Evolutionary conservation across 2,113 vertebrate species (phyloP).

Genomic region (Nipponia nippon): DNA sequence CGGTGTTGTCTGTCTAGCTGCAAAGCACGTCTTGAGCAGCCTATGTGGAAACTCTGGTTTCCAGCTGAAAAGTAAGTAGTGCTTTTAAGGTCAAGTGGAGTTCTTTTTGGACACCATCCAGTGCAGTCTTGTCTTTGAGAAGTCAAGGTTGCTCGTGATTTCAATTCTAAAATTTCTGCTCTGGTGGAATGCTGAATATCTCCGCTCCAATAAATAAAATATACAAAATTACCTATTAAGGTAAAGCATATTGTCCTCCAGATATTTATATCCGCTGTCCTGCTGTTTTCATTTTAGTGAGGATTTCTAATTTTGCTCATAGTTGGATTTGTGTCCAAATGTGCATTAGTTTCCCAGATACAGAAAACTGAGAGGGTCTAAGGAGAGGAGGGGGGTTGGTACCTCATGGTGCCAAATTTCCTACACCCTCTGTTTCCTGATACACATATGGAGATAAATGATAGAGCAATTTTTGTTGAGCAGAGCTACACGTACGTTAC

Average conservation of each 20-base stretch:
- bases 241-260: conserved; percentile 42
- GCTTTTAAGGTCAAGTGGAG: conserved; percentile 20
- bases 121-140: background rate
- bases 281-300: conserved; percentile 12
- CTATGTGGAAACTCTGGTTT: background rate
- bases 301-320: conserved; percentile 18
- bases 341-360: background rate
- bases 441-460: background rate
- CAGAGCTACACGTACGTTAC: background rate
- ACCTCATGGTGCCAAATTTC: background rate
- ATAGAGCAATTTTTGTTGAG: background rate
- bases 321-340: background rate
- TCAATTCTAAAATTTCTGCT: background rate
- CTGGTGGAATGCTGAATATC: background rate
- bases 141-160: background rate
- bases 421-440: background rate
- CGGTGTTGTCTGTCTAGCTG: background rate
- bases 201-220: conserved; percentile 1
- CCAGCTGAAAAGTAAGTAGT: conserved; percentile 1
- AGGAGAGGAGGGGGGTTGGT: background rate
- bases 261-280: conserved; percentile 46
- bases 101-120: conserved; percentile 22
- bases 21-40: background rate
- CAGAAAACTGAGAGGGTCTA: background rate
- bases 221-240: conserved; percentile 50